Conservation (phyloP, 2,797 vertebrate genomes). For the Enoplosus armatus region DNA sequence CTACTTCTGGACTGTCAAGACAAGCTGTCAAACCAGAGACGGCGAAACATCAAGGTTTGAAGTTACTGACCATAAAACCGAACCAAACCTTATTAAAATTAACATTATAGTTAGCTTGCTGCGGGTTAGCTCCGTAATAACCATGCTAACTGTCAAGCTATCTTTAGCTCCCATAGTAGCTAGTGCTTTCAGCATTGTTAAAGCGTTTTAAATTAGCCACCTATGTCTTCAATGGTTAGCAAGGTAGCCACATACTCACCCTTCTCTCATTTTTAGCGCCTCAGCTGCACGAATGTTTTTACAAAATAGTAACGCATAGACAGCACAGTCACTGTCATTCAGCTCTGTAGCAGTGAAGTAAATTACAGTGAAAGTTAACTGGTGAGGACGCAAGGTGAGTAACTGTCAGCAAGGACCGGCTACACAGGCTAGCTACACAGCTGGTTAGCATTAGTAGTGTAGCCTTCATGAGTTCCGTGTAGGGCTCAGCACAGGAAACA, state of each 20-base stretch:
- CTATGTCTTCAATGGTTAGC: slow-evolving; percentile 25
- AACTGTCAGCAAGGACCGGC: slow-evolving; percentile 59
- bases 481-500: neutral
- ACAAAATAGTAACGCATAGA: neutral
- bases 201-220: slow-evolving; percentile 48
- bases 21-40: neutral
- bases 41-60: neutral
- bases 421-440: slow-evolving; percentile 50
- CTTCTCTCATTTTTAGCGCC: slow-evolving; percentile 73
- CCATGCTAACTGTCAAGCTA: slow-evolving; percentile 27
- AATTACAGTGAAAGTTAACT: neutral
- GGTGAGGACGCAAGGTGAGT: neutral
- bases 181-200: slow-evolving; percentile 19
- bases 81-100: neutral
- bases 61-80: neutral
- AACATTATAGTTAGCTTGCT: neutral
- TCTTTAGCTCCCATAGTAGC: neutral
- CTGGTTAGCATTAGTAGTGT: slow-evolving; percentile 62
- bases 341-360: neutral
- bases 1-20: neutral
- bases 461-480: slow-evolving; percentile 55
- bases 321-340: slow-evolving; percentile 39
- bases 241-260: slow-evolving; percentile 71
- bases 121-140: slow-evolving; percentile 13
- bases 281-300: slow-evolving; percentile 28